Percentiles rank a stretch among this genome's conserved stretches.
phyloP scores from a whole-genome alignment of 2,113 vertebrate genomes.

The Mesoclemmys tuberculata region DNA sequence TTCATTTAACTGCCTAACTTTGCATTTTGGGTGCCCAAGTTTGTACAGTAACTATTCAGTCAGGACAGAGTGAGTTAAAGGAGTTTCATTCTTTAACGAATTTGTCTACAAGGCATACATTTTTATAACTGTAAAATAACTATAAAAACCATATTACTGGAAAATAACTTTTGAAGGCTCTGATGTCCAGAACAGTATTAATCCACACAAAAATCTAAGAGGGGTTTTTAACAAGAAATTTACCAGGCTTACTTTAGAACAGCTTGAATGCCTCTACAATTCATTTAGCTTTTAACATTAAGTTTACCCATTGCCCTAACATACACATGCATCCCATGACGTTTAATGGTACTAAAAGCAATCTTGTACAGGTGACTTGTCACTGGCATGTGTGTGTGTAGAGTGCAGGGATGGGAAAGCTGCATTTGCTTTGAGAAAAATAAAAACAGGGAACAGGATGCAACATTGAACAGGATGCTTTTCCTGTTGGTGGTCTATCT shows the following conservation, averaged over 20 bases:
- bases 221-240: constrained; percentile 13
- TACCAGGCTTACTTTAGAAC: constrained; percentile 47
- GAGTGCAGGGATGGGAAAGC: neutral
- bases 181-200: constrained; percentile 23
- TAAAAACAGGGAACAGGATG: neutral
- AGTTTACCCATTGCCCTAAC: constrained; percentile 48
- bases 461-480: neutral
- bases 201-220: neutral
- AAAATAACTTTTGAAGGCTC: constrained; percentile 35
- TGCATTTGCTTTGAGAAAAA: neutral
- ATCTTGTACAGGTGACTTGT: neutral
- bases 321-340: neutral
- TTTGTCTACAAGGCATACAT: constrained; percentile 13
- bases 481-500: neutral
- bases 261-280: constrained; percentile 40
- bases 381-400: neutral
- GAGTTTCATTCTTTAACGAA: neutral
- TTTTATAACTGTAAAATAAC: constrained; percentile 34
- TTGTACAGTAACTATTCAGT: neutral
- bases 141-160: constrained; percentile 13
- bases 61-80: neutral
- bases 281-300: constrained; percentile 53
- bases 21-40: accelerated
- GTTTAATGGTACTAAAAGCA: constrained; percentile 30
- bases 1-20: neutral